Conservation (phyloP, 2,797 vertebrate genomes). For the Sebastes kiyomatsui region DNA sequence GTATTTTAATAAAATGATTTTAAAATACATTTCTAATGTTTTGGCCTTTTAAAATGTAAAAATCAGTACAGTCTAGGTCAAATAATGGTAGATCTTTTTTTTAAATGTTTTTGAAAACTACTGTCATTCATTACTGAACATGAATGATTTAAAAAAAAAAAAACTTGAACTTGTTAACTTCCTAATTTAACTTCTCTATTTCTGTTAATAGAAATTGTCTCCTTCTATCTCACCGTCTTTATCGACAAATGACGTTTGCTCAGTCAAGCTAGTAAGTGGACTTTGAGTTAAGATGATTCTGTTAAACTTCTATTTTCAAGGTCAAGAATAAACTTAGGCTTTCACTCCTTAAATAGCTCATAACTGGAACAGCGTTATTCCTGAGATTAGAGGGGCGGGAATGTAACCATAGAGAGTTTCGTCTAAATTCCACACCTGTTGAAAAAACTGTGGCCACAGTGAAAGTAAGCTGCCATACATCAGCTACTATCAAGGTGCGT, state of each 20-base stretch:
- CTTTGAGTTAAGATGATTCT: not conserved
- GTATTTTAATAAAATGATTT: not conserved
- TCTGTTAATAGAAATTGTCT: not conserved
- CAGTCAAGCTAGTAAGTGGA: not conserved
- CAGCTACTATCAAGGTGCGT: not conserved
- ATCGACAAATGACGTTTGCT: not conserved
- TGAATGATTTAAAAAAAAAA: not conserved
- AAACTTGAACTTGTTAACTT: not conserved
- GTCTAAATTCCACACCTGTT: slow-evolving; percentile 24
- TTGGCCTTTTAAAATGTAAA: not conserved
- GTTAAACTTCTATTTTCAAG: not conserved
- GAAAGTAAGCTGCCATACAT: not conserved
- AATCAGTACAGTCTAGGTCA: too few species aligned
- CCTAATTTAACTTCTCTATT: too few species aligned
- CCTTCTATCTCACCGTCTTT: not conserved
- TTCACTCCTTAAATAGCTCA: not conserved
- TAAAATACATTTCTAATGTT: not conserved
- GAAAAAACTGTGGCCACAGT: not conserved
- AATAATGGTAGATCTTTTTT: not conserved
- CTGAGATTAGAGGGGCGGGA: not conserved
- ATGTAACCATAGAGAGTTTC: not conserved
- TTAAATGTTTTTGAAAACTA: not conserved
- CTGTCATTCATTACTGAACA: not conserved
- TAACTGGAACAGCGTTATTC: not conserved
- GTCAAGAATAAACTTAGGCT: not conserved